phyloP scores from a whole-genome alignment of 2,888 invertebrate genomes.

The Belgica antarctica region DNA sequence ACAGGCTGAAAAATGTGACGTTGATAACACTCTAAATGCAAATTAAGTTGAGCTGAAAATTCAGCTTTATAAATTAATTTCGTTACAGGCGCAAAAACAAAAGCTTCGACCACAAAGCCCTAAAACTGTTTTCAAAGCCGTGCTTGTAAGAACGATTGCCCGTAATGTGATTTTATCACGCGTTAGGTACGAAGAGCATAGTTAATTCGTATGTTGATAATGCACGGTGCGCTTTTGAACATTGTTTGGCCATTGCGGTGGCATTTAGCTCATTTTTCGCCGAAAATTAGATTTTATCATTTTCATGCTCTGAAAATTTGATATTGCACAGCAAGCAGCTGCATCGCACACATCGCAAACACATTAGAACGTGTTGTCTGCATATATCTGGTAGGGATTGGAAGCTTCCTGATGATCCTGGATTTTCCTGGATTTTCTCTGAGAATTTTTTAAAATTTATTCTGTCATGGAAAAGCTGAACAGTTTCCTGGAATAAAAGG shows the following conservation, averaged over 20 bases:
- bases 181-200: background rate
- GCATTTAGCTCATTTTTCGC: background rate
- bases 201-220: constrained; percentile 23
- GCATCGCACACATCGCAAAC: too few species aligned
- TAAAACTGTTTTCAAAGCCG: background rate
- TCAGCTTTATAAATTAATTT: constrained; percentile 1
- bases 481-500: too few species aligned
- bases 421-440: too few species aligned
- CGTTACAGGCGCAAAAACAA: background rate
- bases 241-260: background rate
- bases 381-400: too few species aligned
- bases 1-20: background rate
- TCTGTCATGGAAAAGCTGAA: too few species aligned
- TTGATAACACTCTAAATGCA: background rate
- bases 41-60: constrained; percentile 2
- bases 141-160: background rate
- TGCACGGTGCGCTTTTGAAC: background rate
- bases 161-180: background rate
- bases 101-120: background rate
- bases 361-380: too few species aligned
- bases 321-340: background rate
- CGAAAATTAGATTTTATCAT: constrained; percentile 32
- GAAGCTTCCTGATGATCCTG: too few species aligned
- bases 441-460: too few species aligned
- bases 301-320: constrained; percentile 9